Base-by-base conservation (phyloP, 92 coral and sea anemone species). In the Epizoanthus fatuus region DNA sequence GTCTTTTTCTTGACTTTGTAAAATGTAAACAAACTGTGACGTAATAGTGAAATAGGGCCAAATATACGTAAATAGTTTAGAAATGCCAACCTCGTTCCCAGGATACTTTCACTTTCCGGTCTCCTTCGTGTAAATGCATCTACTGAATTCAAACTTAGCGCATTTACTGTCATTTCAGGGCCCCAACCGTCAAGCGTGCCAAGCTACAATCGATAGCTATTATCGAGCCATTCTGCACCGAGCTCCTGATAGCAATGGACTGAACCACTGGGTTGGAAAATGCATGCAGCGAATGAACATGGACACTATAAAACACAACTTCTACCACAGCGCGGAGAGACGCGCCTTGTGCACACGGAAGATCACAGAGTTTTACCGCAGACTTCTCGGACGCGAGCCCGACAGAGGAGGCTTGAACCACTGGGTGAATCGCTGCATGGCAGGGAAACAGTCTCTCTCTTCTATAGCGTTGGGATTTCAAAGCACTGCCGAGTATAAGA, bases 311-410 rank as follows among this genome's bases (percentile, higher is more conserved):
- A 74, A 74, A 20, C 64, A 74, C 10, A 12, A 4, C 0, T 74
- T 74, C 17, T 74, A 51, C 9, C 64, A 54, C 56, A 74, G 79
- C 49, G 29, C 47, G 5, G 80, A 75, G 80, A 75, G 80, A 75
- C 80, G 80, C 5, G 49, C 29, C 39, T 55, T 75, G 40, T 75
- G 80, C 40, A 75, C 67, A 5, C 52, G 67, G 52, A 75, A 75
- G 80, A 75, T 75, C 37, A 75, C 80, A n/a, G 80, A 75, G 40
- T 75, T 75, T 37, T 75, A 75, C 19, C 80, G 80, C 38, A 75
- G 54, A 8, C 80, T 75, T 57, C 80, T 75, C 32, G 80, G 80
- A 16, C 80, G 80, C n/a, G 80, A 75, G 58, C 80, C 80, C 19
- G 80, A 75, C 51, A 56, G 54, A n/a, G 67, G 52, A 56, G 80